Conservation (phyloP, 1,140 invertebrate genomes). For the Diorhabda elongata region DNA sequence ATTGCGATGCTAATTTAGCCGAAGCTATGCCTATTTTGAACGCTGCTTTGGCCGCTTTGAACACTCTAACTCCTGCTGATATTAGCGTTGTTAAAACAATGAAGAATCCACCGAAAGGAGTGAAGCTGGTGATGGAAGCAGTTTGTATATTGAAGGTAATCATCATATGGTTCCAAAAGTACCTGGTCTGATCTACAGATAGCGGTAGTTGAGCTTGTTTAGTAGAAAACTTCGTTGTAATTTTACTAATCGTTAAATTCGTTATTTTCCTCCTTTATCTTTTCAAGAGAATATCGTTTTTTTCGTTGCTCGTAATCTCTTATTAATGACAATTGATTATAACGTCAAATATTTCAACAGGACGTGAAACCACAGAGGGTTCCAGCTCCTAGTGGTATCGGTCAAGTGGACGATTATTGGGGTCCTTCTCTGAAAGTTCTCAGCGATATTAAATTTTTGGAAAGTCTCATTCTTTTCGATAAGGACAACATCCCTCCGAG, state of each 20-base stretch:
- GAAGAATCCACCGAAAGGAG: conserved; percentile 93
- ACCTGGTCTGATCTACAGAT: neutral
- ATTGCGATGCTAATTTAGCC: conserved; percentile 90
- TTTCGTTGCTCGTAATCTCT: too few species aligned
- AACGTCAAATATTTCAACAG: conserved; percentile 41
- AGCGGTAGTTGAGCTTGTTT: neutral
- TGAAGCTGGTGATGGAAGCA: conserved; percentile 94
- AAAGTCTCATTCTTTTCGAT: conserved; percentile 79
- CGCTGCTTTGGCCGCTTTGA: conserved; percentile 81
- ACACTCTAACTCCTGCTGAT: conserved; percentile 87
- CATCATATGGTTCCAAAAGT: neutral
- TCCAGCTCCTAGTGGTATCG: conserved; percentile 73
- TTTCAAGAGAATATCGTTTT: too few species aligned
- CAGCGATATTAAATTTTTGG: conserved; percentile 87
- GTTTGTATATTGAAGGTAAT: conserved; percentile 87
- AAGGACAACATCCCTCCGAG: conserved; percentile 84
- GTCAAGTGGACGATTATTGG: conserved; percentile 86
- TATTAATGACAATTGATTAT: too few species aligned
- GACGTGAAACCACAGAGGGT: conserved; percentile 80
- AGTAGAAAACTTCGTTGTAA: too few species aligned
- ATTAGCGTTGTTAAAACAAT: conserved; percentile 95
- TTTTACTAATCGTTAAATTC: too few species aligned
- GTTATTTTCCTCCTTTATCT: too few species aligned
- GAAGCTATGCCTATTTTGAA: conserved; percentile 92
- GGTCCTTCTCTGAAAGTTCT: conserved; percentile 85